phyloP scores from a whole-genome alignment of 2,888 invertebrate genomes.

The Orthosia gracilis region DNA sequence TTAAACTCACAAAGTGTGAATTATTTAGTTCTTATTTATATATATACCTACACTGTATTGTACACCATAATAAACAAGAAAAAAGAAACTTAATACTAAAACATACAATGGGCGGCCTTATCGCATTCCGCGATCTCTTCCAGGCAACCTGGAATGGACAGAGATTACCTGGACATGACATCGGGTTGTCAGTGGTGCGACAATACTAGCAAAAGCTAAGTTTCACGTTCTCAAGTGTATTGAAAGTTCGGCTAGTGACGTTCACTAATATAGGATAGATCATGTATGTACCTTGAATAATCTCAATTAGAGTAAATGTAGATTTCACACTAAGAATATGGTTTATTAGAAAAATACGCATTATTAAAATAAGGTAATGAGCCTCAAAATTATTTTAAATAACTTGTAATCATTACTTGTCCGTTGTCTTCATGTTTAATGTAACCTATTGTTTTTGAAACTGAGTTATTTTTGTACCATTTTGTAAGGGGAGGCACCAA shows the following conservation, averaged over 20 bases:
- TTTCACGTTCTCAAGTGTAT: slow-evolving; percentile 34
- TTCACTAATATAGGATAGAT: slow-evolving; percentile 79
- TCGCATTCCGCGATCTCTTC: too few relatives aligned
- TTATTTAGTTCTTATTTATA: not conserved
- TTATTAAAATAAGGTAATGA: slow-evolving; percentile 58
- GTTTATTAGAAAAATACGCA: slow-evolving; percentile 59
- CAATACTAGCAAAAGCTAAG: too few relatives aligned
- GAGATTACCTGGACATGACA: too few relatives aligned
- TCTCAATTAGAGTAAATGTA: slow-evolving; percentile 83
- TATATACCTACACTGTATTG: too few relatives aligned
- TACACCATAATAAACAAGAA: too few relatives aligned
- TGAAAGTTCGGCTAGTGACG: slow-evolving; percentile 79
- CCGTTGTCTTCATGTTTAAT: slow-evolving; percentile 60
- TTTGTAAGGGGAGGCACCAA: slow-evolving; percentile 82
- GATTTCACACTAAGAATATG: slow-evolving; percentile 60
- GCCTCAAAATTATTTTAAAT: slow-evolving; percentile 70
- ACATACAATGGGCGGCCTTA: too few relatives aligned
- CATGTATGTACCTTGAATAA: slow-evolving; percentile 85
- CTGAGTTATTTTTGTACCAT: slow-evolving; percentile 82
- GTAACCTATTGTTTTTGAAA: slow-evolving; percentile 69
- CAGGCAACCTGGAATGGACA: too few relatives aligned
- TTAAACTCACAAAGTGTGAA: not conserved
- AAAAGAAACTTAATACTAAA: too few relatives aligned
- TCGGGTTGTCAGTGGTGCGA: too few relatives aligned
- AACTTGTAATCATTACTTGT: slow-evolving; percentile 59